Conservation (phyloP, 2,113 vertebrate species). For the Pelecanoides urinatrix region DNA sequence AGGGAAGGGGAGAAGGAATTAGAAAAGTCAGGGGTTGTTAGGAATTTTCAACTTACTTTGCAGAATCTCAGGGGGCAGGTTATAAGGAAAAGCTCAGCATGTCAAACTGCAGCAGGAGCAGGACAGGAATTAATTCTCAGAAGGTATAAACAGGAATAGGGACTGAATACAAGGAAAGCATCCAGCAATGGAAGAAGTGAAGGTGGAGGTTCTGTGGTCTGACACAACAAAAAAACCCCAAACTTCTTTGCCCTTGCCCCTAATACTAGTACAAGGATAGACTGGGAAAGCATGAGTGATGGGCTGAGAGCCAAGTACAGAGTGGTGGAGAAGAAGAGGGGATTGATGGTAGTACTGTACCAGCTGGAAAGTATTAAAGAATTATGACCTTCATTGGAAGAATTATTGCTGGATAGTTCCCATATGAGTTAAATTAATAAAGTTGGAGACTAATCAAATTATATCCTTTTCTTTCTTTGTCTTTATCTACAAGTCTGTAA, state of each 20-base stretch:
- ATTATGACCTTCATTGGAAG: background rate
- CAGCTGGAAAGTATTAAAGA: slow-evolving; percentile 34
- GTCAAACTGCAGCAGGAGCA: background rate
- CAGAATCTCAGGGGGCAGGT: background rate
- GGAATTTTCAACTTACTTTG: background rate
- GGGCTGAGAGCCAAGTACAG: background rate
- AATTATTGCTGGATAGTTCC: background rate
- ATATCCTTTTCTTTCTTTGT: background rate
- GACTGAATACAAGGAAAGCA: background rate
- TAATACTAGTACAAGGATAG: background rate
- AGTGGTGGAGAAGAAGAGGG: background rate
- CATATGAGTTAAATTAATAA: slow-evolving; percentile 16
- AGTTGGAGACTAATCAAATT: background rate
- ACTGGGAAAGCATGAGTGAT: background rate
- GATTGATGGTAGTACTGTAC: background rate
- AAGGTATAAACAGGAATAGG: background rate
- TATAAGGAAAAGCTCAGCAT: background rate
- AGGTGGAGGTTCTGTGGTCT: background rate
- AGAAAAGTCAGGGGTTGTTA: background rate
- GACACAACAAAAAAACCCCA: background rate
- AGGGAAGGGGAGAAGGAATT: background rate
- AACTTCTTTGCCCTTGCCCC: background rate
- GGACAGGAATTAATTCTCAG: background rate
- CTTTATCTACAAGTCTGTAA: background rate
- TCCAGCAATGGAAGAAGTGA: background rate